phyloP scores from a whole-genome alignment of 1,140 invertebrate species.

The Leptinotarsa lineolata region DNA sequence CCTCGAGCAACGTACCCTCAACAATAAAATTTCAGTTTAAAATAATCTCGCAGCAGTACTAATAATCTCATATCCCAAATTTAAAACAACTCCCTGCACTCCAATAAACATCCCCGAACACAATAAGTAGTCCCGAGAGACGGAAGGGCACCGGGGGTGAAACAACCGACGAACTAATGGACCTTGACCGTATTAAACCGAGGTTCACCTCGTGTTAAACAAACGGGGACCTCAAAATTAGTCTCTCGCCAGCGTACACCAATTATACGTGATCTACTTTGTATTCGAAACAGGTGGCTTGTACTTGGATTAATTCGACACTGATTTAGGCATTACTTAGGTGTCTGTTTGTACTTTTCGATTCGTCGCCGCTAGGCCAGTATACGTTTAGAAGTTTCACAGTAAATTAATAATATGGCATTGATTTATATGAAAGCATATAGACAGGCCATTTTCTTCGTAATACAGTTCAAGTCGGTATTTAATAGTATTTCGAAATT shows the following conservation, averaged over 20 bases:
- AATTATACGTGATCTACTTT: constrained; percentile 20
- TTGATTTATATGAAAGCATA: no score
- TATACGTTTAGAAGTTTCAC: no score
- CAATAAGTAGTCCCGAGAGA: not conserved
- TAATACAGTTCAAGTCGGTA: no score
- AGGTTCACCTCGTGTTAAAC: constrained; percentile 12
- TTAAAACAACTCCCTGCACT: no score
- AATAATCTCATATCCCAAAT: no score
- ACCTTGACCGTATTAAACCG: constrained; percentile 19
- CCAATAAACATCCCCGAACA: not conserved
- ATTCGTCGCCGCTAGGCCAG: not conserved
- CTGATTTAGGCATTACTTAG: constrained; percentile 8
- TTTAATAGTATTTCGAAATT: no score
- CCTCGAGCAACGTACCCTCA: no score
- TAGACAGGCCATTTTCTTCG: no score
- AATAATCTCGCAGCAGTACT: no score
- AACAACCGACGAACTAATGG: constrained; percentile 1
- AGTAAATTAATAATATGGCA: no score
- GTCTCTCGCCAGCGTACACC: constrained; percentile 10
- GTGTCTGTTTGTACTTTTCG: not conserved
- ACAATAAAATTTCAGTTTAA: no score
- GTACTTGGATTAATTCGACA: not conserved
- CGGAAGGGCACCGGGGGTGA: not conserved
- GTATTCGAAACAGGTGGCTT: constrained; percentile 18
- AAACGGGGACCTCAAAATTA: not conserved